A percentile compares a stretch with the other conserved stretches of the same genome.
phyloP scores from a whole-genome alignment of 1,140 invertebrate genomes.

The Lepidurus packardi region DNA sequence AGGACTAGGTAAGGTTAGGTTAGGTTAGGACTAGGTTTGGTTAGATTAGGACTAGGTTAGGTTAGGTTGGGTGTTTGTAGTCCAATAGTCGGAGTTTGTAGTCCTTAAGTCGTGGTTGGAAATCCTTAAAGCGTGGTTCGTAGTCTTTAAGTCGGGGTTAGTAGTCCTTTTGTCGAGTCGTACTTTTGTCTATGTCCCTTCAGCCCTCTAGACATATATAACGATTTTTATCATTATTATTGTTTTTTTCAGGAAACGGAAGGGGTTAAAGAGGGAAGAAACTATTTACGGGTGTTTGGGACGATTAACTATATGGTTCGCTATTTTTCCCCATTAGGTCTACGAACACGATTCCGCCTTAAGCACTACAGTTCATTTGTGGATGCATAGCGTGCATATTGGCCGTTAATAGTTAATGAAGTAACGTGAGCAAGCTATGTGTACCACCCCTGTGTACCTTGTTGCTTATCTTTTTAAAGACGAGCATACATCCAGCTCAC shows the following conservation, averaged over 20 bases:
- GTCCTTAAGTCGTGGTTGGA: too few relatives aligned
- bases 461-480: not conserved
- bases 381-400: not conserved
- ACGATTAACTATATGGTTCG: not conserved
- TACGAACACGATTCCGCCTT: not conserved
- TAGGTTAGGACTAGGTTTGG: too few relatives aligned
- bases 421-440: not conserved
- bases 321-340: not conserved
- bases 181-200: too few relatives aligned
- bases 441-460: not conserved
- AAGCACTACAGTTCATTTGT: constrained; percentile 18
- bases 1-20: too few relatives aligned
- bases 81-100: too few relatives aligned
- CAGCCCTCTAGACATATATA: not conserved
- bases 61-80: too few relatives aligned
- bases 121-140: too few relatives aligned
- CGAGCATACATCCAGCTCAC: not conserved
- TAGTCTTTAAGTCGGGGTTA: too few relatives aligned
- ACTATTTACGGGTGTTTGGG: not conserved
- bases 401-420: not conserved
- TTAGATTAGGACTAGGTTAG: too few relatives aligned
- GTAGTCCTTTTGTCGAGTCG: too few relatives aligned
- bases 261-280: not conserved
- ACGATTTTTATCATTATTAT: too few relatives aligned
- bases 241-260: not conserved